Base-by-base conservation (phyloP, 1,140 invertebrate species). In the Harpegnathos saltator region DNA sequence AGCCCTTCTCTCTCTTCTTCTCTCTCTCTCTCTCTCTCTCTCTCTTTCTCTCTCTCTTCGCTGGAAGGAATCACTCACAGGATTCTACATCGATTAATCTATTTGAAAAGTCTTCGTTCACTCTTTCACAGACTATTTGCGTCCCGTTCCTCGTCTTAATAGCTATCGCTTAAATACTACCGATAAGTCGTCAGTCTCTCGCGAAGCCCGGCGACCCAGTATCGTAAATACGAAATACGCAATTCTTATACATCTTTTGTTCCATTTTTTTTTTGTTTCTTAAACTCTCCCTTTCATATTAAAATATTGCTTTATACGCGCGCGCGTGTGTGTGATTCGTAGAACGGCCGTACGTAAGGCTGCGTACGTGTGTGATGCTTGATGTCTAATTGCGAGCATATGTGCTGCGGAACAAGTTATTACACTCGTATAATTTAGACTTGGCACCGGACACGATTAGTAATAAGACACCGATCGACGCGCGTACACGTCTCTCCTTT, bases 301-400 rank as follows among this genome's bases (percentile, higher is more conserved):
- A 92, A 92, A 92, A 92, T 92, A 92, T 91, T 90, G 75, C 86
- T 91, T 90, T 90, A 84, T 89, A 91, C 77, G 75, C 88, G 38
- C 38, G 38, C 38, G 38, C 38, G 38, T 44, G 38, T 44, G 38
- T 44, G 38, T 44, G 9, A 44, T 88, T 88, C 75, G 83, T 89
- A 85, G 65, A 88, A 44, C 38, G 71, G 85, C 85, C 85, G 22
- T 81, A 52, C 29, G 1, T 85, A 89, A 91, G 87, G 85, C 82
- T 85, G 75, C 85, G 66, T 56, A 82, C 62, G 84, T 59, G 44
- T 48, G 56, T 52, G 81, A 83, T 62, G 52, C 33, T 38, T 54
- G 81, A 83, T 73, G 24, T 82, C 83, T 87, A 84, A 85, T n/a
- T 82, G 74, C 78, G 73, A 82, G 80, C 83, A 83, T 73, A 78